phyloP scores from a whole-genome alignment of 2,113 vertebrate species.

The Poicephalus gulielmi region DNA sequence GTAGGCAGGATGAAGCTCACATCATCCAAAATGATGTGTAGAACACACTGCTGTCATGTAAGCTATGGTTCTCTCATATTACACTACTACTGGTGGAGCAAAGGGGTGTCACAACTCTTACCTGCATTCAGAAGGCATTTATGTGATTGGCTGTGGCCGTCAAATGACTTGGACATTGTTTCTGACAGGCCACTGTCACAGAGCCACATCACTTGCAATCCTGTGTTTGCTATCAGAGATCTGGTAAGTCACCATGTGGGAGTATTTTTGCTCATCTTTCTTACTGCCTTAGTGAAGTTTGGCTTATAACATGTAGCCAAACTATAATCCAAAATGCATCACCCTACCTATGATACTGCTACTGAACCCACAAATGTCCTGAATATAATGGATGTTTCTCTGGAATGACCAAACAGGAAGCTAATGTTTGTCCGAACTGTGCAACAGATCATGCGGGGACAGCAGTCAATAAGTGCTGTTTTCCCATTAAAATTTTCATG shows the following conservation, averaged over 20 bases:
- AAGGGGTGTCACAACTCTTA: neutral
- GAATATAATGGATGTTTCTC: neutral
- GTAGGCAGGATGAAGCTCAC: neutral
- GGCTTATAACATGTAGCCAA: neutral
- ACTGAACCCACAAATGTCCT: rapidly evolving
- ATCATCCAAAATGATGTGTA: neutral
- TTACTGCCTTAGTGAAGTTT: neutral
- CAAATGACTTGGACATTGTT: neutral
- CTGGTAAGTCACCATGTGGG: rapidly evolving
- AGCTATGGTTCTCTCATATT: neutral
- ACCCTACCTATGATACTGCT: neutral
- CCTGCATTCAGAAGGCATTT: neutral
- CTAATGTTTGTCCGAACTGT: rapidly evolving
- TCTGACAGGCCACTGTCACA: neutral
- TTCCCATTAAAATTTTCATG: neutral
- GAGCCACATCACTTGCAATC: neutral
- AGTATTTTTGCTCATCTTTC: neutral
- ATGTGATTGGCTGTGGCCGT: neutral
- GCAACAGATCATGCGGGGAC: rapidly evolving
- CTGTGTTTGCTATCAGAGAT: neutral
- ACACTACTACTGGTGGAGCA: neutral
- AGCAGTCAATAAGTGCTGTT: neutral
- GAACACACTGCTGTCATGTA: neutral
- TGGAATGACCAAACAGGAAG: neutral
- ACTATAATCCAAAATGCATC: neutral